Conservation (phyloP, 2,113 vertebrate genomes). For the Dicaeum eximium region DNA sequence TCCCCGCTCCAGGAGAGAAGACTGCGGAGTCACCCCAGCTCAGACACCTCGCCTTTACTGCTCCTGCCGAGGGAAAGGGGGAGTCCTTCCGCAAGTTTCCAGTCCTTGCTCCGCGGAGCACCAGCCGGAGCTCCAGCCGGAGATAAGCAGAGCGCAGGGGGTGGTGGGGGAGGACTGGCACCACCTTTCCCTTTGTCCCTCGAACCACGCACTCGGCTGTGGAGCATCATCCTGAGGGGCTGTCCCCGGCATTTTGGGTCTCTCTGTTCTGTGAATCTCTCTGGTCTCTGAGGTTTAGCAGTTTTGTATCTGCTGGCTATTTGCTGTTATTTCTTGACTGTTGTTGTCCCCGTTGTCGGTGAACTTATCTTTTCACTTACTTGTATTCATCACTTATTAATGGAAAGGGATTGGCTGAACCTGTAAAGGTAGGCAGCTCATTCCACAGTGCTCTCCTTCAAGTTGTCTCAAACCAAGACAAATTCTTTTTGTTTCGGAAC, state of each 20-base stretch:
- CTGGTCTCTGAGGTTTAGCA: background rate
- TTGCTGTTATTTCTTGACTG: background rate
- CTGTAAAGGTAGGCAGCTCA: background rate
- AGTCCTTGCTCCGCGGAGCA: background rate
- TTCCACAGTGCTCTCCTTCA: background rate
- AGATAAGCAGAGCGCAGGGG: background rate
- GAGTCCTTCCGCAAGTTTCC: background rate
- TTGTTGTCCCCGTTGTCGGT: no score
- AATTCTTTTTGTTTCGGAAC: background rate
- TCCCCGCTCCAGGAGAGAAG: background rate
- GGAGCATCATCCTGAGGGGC: fast-evolving
- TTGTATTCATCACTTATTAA: background rate
- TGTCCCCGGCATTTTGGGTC: background rate
- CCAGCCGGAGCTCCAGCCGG: background rate
- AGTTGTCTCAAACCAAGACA: background rate
- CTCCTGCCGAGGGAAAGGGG: background rate
- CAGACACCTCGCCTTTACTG: background rate
- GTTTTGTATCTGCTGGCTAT: background rate
- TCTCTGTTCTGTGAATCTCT: background rate
- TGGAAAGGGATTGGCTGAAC: background rate
- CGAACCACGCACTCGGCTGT: fast-evolving
- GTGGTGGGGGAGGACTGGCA: background rate
- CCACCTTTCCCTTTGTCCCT: background rate
- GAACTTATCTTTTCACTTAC: background rate
- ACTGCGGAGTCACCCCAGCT: background rate